Percentiles rank a stretch among this genome's conserved stretches.
Conservation (phyloP, 2,113 vertebrate genomes). For the Telmatochromis bifrenatus region DNA sequence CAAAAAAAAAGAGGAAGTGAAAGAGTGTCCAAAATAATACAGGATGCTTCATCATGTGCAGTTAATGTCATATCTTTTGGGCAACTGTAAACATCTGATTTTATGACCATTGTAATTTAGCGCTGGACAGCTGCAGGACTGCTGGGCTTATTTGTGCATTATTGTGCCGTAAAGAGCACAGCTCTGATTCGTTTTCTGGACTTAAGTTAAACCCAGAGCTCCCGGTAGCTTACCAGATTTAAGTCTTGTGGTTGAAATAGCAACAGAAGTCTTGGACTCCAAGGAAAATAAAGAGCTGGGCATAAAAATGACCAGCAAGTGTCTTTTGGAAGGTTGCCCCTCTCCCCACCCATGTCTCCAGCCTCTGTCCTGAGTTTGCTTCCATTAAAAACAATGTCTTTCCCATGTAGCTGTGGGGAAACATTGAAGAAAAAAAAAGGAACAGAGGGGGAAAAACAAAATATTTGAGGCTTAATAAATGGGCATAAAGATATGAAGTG, state of each 20-base stretch:
- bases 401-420: constrained; percentile 53
- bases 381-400: constrained; percentile 56
- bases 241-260: constrained; percentile 37
- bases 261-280: constrained; percentile 45
- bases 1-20: constrained; percentile 13
- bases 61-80: constrained; percentile 10
- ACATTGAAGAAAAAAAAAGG: neutral
- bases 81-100: constrained; percentile 30
- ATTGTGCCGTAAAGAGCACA: constrained; percentile 10
- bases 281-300: constrained; percentile 60
- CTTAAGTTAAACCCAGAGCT: constrained; percentile 34
- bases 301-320: constrained; percentile 53
- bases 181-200: constrained; percentile 18
- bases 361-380: constrained; percentile 33
- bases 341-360: constrained; percentile 14
- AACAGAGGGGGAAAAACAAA: neutral
- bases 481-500: neutral
- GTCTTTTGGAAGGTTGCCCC: constrained; percentile 51
- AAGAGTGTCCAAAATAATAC: constrained; percentile 14
- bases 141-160: constrained; percentile 15
- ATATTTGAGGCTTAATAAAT: constrained; percentile 23
- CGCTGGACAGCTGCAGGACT: constrained; percentile 21
- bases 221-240: constrained; percentile 22
- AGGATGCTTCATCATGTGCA: constrained; percentile 7
- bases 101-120: constrained; percentile 37